These are phyloP conservation scores for Argyresthia goedartella DNA, from an alignment of 2,888 invertebrate genomes.

Conservation along the genomic window DNA sequence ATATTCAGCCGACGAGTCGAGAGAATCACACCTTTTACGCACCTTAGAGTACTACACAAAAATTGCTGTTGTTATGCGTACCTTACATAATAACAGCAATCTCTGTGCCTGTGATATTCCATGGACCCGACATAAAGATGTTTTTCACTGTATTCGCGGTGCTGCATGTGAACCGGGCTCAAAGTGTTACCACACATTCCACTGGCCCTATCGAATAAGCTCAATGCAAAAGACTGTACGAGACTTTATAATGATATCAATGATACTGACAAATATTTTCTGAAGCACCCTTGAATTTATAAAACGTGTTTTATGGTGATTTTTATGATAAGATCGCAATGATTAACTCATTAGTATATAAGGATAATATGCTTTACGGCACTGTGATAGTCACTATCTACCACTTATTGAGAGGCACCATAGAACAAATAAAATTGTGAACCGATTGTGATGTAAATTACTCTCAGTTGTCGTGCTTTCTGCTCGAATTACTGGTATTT, in stretches of 20 bases:
- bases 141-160: constrained; percentile 11
- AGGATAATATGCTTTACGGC: constrained; percentile 67
- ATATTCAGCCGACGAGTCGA: no score
- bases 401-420: constrained; percentile 37
- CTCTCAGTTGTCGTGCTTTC: not conserved
- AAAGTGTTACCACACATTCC: constrained; percentile 52
- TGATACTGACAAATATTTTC: constrained; percentile 48
- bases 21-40: no score
- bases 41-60: no score
- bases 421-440: constrained; percentile 16
- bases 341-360: constrained; percentile 67
- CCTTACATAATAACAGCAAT: no score
- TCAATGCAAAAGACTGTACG: constrained; percentile 65
- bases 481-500: constrained; percentile 22
- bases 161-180: constrained; percentile 9
- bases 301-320: constrained; percentile 62
- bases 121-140: no score
- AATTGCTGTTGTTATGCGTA: no score
- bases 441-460: not conserved
- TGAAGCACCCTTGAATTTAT: constrained; percentile 57
- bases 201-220: constrained; percentile 59
- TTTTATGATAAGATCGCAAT: constrained; percentile 62
- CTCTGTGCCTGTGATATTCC: no score
- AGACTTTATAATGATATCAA: constrained; percentile 55
- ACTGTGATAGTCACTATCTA: constrained; percentile 57